These are phyloP conservation scores for Gnathonemus echidnorhynchus DNA, from an alignment of 2,113 vertebrate genomes.

Conservation along the genomic window DNA sequence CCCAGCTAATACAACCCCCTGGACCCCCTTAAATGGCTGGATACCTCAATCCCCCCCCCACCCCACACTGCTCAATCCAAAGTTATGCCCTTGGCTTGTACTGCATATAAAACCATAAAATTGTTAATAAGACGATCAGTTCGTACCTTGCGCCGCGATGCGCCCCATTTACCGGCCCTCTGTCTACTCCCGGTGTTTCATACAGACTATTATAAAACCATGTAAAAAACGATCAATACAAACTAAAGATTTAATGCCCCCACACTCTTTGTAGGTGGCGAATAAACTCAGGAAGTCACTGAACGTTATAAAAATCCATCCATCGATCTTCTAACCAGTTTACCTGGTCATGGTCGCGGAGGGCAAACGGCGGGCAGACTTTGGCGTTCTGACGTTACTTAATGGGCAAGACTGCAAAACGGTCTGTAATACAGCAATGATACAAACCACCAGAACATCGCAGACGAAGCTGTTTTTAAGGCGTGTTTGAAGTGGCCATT, in stretches of 20 bases:
- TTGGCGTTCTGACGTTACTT: neutral
- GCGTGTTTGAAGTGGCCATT: neutral
- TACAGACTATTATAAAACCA: neutral
- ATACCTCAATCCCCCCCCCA: no score
- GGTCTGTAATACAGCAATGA: neutral
- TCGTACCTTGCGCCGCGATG: neutral
- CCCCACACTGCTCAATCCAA: neutral
- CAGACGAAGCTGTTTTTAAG: neutral
- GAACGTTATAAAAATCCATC: neutral
- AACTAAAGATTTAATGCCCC: neutral
- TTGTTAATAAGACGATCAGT: neutral
- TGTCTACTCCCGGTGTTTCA: neutral
- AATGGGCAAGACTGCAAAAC: neutral
- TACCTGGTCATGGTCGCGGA: neutral
- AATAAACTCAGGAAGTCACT: neutral
- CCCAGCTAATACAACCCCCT: no score
- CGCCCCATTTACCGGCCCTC: neutral
- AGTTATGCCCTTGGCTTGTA: neutral
- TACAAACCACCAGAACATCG: neutral
- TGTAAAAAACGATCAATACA: neutral
- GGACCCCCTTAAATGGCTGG: no score
- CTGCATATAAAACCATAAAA: neutral
- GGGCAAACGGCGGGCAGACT: neutral
- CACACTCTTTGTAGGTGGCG: neutral
- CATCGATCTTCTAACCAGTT: neutral